Conservation (phyloP, 2,797 vertebrate genomes). For the Galagoides demidoff region DNA sequence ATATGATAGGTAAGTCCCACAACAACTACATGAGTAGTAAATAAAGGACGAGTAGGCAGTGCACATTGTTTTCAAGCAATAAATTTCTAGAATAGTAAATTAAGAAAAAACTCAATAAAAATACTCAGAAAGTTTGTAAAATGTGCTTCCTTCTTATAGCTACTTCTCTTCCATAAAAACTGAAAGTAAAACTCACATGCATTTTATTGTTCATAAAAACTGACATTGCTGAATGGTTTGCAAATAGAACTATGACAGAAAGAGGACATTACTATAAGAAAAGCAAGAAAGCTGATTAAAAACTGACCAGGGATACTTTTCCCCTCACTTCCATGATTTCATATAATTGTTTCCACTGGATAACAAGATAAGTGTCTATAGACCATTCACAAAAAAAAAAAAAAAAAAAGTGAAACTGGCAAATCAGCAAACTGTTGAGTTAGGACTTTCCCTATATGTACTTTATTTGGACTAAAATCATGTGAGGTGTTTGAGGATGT, state of each 20-base stretch:
- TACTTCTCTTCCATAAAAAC: slow-evolving; percentile 23
- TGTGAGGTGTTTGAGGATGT: not conserved
- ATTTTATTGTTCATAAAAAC: slow-evolving; percentile 62
- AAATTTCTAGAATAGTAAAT: not conserved
- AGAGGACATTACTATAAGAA: not conserved
- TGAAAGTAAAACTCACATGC: slow-evolving; percentile 42
- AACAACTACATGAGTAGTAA: not conserved
- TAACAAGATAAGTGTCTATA: not conserved
- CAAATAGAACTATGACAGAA: not conserved
- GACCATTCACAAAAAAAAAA: not conserved
- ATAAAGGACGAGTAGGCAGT: not conserved
- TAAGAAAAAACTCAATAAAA: slow-evolving; percentile 43
- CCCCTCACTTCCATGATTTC: not conserved
- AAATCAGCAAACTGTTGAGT: not conserved
- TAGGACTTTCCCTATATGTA: not conserved
- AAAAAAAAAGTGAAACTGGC: not conserved
- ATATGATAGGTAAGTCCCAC: not conserved
- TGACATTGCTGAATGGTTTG: not conserved
- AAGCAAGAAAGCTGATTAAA: not conserved
- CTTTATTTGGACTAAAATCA: not conserved
- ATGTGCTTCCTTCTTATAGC: slow-evolving; percentile 5
- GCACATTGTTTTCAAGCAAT: not conserved
- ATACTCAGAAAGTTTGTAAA: slow-evolving; percentile 48
- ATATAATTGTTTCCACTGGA: not conserved
- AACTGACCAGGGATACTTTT: not conserved